phyloP scores from a whole-genome alignment of 2,797 vertebrate species.

The Myotis vivesi region DNA sequence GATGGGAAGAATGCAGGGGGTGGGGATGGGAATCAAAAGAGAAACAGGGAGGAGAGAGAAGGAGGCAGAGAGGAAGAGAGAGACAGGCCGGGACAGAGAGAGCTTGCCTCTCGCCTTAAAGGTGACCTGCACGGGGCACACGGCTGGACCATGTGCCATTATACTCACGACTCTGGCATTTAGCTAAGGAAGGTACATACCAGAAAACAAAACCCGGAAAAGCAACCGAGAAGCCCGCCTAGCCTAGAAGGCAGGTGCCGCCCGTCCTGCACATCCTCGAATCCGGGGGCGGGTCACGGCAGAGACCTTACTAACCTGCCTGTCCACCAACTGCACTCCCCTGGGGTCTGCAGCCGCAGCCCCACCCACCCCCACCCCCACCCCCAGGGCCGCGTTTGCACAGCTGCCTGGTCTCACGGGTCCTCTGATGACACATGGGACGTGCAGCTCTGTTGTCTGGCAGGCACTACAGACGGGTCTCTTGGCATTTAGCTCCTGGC shows the following conservation, averaged over 20 bases:
- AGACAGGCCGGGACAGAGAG: not conserved
- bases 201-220: not conserved
- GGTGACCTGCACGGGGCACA: too few relatives aligned
- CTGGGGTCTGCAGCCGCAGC: not conserved
- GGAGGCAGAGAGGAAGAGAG: too few relatives aligned
- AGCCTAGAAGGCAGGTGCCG: too few relatives aligned
- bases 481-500: constrained; percentile 37
- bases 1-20: too few relatives aligned
- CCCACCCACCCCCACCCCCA: not conserved
- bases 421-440: constrained; percentile 61
- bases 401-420: not conserved
- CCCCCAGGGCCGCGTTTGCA: not conserved
- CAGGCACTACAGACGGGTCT: constrained; percentile 47
- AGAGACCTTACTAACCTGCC: not conserved
- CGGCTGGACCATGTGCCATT: accelerated
- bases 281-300: accelerated
- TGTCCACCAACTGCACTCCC: not conserved
- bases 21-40: not conserved
- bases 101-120: not conserved
- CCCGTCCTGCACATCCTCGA: not conserved
- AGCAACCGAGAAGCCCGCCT: not conserved
- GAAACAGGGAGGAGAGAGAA: not conserved
- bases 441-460: constrained; percentile 27
- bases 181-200: not conserved
- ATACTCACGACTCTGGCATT: not conserved